These are phyloP conservation scores for Tribolium castaneum DNA, from an alignment of 1,140 invertebrate genomes.

Conservation along the genomic window DNA sequence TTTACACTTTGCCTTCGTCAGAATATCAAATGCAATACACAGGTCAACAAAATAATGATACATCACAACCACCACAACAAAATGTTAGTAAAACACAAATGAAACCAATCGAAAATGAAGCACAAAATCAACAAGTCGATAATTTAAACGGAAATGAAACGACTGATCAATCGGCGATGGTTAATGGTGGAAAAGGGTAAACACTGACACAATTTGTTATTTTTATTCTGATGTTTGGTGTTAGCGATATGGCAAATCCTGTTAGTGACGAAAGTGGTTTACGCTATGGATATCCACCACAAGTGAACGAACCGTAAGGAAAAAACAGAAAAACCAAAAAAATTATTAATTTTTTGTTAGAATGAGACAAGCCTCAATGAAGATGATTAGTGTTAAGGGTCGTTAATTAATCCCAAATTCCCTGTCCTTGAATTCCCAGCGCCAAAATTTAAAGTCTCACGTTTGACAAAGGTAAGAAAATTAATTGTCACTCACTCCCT, in stretches of 20 bases:
- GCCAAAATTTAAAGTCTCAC: not conserved
- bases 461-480: not conserved
- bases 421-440: not conserved
- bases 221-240: not conserved
- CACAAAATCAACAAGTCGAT: not conserved
- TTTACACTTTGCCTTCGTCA: not conserved
- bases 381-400: not conserved
- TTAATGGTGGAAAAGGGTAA: constrained; percentile 7
- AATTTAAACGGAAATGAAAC: too few relatives aligned
- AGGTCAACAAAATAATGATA: not conserved
- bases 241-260: constrained; percentile 9
- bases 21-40: not conserved
- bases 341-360: not conserved
- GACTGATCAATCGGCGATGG: not conserved
- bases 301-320: constrained; percentile 38
- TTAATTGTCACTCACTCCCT: not conserved
- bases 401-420: constrained; percentile 31
- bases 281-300: constrained; percentile 45
- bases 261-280: constrained; percentile 1
- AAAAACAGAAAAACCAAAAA: not conserved
- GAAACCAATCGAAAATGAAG: not conserved
- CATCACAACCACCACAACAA: not conserved
- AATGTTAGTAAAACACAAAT: not conserved
- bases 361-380: not conserved
- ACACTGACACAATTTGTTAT: not conserved